These are phyloP conservation scores for Trichonephila clavata DNA, from an alignment of 1,140 invertebrate genomes.

Conservation along the genomic window DNA sequence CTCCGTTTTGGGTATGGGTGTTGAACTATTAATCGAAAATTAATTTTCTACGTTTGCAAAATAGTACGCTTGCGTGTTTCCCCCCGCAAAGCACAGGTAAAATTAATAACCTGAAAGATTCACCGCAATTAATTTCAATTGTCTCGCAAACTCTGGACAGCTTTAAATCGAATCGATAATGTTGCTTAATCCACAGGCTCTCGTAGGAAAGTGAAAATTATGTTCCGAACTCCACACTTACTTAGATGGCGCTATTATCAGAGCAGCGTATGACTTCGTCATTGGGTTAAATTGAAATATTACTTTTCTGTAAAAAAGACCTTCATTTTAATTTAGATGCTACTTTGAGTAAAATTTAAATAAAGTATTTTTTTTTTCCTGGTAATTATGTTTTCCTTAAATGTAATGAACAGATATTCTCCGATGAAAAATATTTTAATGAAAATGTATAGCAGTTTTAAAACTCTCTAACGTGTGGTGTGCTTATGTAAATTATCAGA, in stretches of 20 bases:
- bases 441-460: too few species aligned
- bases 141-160: slow-evolving; percentile 48
- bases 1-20: slow-evolving; percentile 22
- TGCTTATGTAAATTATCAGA: too few species aligned
- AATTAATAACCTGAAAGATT: slow-evolving; percentile 69
- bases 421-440: too few species aligned
- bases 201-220: slow-evolving; percentile 26
- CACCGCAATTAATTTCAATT: slow-evolving; percentile 69
- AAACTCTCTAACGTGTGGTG: too few species aligned
- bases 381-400: too few species aligned
- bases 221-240: not conserved
- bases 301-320: too few species aligned
- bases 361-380: too few species aligned
- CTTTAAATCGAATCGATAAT: slow-evolving; percentile 59
- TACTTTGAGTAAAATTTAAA: too few species aligned
- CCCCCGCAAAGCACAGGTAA: slow-evolving; percentile 45
- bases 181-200: slow-evolving; percentile 32
- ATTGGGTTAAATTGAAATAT: not conserved
- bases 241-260: not conserved
- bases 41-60: slow-evolving; percentile 56
- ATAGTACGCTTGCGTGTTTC: slow-evolving; percentile 59
- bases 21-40: slow-evolving; percentile 63
- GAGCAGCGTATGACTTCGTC: not conserved
- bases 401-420: too few species aligned
- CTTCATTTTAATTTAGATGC: too few species aligned